Evolutionary conservation across 2,888 invertebrate genomes (phyloP).

Genomic region (Cerastis leucographa): DNA sequence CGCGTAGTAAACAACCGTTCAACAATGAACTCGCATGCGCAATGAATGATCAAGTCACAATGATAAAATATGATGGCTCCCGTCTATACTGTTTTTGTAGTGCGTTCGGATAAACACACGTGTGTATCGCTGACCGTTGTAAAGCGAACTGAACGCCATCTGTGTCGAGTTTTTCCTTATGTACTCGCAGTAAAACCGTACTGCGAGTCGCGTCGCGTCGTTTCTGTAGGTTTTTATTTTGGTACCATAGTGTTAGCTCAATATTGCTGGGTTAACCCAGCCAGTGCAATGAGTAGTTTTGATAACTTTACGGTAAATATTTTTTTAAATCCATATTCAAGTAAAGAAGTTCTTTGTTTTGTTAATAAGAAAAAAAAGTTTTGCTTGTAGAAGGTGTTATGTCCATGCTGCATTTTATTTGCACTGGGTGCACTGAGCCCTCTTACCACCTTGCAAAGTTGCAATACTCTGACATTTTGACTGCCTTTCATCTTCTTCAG

Average conservation of each 20-base stretch:
- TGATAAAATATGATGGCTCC: conserved; percentile 38
- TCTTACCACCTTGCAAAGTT: neutral
- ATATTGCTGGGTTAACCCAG: conserved; percentile 26
- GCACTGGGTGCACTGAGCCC: neutral
- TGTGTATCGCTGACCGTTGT: conserved; percentile 30
- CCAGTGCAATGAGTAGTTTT: neutral
- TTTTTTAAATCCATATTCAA: neutral
- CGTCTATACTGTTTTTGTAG: conserved; percentile 36
- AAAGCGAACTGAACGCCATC: conserved; percentile 61
- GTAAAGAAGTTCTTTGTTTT: neutral
- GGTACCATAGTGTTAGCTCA: conserved; percentile 4
- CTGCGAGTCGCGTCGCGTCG: neutral
- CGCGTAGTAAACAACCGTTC: conserved; percentile 70
- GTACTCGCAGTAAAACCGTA: conserved; percentile 12
- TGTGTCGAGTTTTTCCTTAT: conserved; percentile 34
- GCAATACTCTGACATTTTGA: neutral
- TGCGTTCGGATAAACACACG: conserved; percentile 66
- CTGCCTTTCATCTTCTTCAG: neutral
- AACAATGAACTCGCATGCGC: conserved; percentile 73
- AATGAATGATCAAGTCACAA: conserved; percentile 72
- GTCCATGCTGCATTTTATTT: too few species aligned
- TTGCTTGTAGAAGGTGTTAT: too few species aligned
- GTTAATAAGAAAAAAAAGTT: neutral
- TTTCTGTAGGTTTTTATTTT: conserved; percentile 21
- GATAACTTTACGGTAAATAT: neutral